phyloP scores from a whole-genome alignment of 1,140 invertebrate genomes.

The Stenopsyche tienmushanensis region DNA sequence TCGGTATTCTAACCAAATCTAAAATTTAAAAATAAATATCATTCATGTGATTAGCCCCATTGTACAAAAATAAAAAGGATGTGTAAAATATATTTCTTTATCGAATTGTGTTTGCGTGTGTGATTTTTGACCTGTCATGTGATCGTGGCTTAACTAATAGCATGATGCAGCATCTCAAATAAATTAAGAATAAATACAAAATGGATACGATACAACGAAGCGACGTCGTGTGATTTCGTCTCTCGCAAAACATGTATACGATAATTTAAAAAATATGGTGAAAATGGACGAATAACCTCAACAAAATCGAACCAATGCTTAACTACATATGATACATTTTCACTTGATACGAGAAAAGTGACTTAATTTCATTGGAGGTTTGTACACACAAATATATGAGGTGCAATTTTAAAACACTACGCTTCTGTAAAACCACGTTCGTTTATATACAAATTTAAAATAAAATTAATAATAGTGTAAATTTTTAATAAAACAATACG shows the following conservation, averaged over 20 bases:
- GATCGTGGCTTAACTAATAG: constrained; percentile 42
- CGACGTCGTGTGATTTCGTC: constrained; percentile 1
- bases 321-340: constrained; percentile 11
- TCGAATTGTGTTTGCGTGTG: constrained; percentile 41
- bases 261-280: constrained; percentile 14
- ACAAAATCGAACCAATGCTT: constrained; percentile 4
- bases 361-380: constrained; percentile 29
- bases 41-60: constrained; percentile 38
- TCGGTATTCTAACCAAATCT: too few species aligned
- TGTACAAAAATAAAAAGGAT: constrained; percentile 34
- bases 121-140: constrained; percentile 42
- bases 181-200: neutral
- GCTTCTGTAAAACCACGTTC: constrained; percentile 5
- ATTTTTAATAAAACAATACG: neutral
- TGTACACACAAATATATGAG: constrained; percentile 32
- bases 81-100: constrained; percentile 38
- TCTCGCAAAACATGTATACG: constrained; percentile 24
- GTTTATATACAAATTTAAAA: neutral
- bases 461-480: neutral
- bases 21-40: constrained; percentile 25
- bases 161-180: constrained; percentile 38
- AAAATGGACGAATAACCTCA: constrained; percentile 16
- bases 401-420: constrained; percentile 36
- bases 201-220: constrained; percentile 38
- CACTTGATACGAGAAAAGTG: constrained; percentile 28